These are phyloP conservation scores for Oscheius sp. DNA, from an alignment of 2,888 invertebrate genomes.

Conservation along the genomic window DNA sequence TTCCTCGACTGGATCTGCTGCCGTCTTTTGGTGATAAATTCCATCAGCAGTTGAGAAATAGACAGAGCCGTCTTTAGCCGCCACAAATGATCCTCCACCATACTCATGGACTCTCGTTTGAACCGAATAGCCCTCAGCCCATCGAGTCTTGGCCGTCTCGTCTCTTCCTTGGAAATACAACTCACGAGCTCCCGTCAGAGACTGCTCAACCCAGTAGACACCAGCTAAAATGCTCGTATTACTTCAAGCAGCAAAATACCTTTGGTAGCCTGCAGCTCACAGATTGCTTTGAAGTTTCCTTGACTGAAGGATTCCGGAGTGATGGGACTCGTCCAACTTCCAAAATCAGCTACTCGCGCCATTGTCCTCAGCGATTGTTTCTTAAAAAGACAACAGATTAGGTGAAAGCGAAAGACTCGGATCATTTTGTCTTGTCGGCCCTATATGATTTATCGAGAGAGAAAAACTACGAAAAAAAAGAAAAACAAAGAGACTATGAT, in stretches of 20 bases:
- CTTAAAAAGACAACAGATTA: too few species aligned
- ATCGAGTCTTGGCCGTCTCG: constrained; percentile 29
- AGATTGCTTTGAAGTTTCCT: constrained; percentile 57
- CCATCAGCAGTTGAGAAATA: constrained; percentile 48
- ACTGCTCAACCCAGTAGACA: constrained; percentile 62
- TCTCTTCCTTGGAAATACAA: constrained; percentile 38
- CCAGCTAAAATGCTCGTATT: constrained; percentile 30
- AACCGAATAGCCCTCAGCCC: constrained; percentile 46
- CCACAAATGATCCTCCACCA: constrained; percentile 72
- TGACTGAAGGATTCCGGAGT: constrained; percentile 53
- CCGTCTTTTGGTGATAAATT: constrained; percentile 39
- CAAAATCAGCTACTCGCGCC: constrained; percentile 46
- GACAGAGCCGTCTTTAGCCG: constrained; percentile 63
- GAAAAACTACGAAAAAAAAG: too few species aligned
- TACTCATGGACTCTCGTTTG: constrained; percentile 71
- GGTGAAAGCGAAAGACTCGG: too few species aligned
- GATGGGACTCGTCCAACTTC: constrained; percentile 56
- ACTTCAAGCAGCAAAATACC: constrained; percentile 21
- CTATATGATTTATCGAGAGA: too few species aligned
- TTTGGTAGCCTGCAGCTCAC: constrained; percentile 49
- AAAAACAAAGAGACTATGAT: too few species aligned
- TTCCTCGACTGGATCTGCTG: constrained; percentile 34
- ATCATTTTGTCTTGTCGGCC: too few species aligned
- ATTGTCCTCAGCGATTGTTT: too few species aligned
- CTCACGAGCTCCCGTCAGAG: constrained; percentile 52